Base-by-base conservation (phyloP, 2,797 vertebrate genomes). In the Tiaroga cobitis region DNA sequence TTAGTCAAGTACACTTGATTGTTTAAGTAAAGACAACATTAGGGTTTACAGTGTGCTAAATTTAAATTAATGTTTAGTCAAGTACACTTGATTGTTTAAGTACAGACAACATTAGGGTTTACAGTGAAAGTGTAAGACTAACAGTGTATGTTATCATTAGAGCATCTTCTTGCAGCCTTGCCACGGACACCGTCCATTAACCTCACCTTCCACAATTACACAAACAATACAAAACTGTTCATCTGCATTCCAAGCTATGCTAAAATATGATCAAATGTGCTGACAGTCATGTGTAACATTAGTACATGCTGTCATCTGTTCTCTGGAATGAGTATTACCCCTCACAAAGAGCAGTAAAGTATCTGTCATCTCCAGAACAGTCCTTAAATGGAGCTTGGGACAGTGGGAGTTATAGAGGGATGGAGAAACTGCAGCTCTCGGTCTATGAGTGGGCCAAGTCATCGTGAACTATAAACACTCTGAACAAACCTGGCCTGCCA, bases 381-480 rank as follows among this genome's bases (percentile, higher is more conserved):
- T 49, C 90, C 90, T 81, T 90, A 90, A 86, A 90, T 86, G 90
- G 88, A 51, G 69, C 46, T 46, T 86, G 88, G 88, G 86, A 87
- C 76, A 78, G 73, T 81, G 59, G 80, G 85, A 84, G 68, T 80
- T 85, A 41, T 80, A 86, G 82, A 83, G 82, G 78, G 82, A 86
- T n/a, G 51, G 74, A 84, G 51, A 26, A 54, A 69, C 43, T 67
- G 61, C 81, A 72, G 59, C 63, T 74, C 8, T 70, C 41, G 2
- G 61, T 46, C 41, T 59, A 43, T 56, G 59, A 81, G 72, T 51
- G 68, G 34, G 68, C 78, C 84, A 82, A 85, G 69, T 77, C 70
- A 77, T 81, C 46, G 76, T 61, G 21, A 37, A 46, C 54, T 72
- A 56, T 81, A 87, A 87, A 84, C 84, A 87, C 16, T 61, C 8